A percentile compares a stretch with the other conserved stretches of the same genome.
These are phyloP conservation scores for Hipposideros armiger DNA, from an alignment of 2,113 vertebrate genomes.

Conservation along the genomic window DNA sequence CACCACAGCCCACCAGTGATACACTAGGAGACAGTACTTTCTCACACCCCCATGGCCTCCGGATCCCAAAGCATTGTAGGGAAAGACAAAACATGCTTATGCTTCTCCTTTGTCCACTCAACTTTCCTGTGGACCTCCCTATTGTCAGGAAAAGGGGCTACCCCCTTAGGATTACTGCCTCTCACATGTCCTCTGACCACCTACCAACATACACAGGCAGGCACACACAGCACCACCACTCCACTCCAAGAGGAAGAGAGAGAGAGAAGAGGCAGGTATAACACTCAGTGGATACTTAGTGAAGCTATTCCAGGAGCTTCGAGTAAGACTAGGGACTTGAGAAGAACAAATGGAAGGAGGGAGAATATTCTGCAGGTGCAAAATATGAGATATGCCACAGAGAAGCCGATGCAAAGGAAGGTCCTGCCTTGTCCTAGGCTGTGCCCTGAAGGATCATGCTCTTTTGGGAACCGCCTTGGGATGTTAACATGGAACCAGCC, in stretches of 20 bases:
- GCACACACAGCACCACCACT: background rate
- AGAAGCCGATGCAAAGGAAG: slow-evolving; percentile 8
- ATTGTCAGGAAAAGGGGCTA: background rate
- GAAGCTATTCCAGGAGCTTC: background rate
- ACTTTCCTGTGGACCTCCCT: background rate
- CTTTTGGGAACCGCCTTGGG: background rate
- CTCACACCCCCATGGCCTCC: background rate
- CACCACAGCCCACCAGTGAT: background rate
- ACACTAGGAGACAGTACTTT: slow-evolving; percentile 43
- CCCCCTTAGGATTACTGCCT: slow-evolving; percentile 32
- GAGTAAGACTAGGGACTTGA: background rate
- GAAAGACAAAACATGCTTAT: background rate
- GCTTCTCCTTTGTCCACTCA: background rate
- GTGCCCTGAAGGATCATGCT: background rate
- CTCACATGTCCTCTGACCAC: background rate
- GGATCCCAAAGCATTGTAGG: background rate
- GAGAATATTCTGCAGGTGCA: background rate
- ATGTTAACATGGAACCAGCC: background rate
- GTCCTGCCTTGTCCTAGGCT: background rate
- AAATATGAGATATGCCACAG: background rate
- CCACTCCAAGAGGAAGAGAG: background rate
- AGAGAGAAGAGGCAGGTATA: background rate
- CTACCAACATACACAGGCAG: background rate
- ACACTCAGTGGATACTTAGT: background rate
- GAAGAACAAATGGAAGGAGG: background rate